Base-by-base conservation (phyloP, 1,140 invertebrate genomes). In the Akabosia matsudoensis region DNA sequence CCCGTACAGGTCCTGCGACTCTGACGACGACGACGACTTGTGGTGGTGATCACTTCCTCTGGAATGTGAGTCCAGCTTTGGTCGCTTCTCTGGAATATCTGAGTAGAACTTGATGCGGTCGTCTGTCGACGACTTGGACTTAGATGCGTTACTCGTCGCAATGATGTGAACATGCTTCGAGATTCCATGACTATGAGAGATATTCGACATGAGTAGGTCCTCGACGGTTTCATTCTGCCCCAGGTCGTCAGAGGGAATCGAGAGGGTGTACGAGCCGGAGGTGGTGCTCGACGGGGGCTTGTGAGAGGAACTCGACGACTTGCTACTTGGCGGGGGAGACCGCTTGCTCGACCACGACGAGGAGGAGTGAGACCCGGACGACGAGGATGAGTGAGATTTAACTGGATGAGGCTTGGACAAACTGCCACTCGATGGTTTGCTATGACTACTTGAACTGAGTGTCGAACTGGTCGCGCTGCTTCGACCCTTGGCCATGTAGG, bases 91-190 rank as follows among this genome's bases (percentile, higher is more conserved):
- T 7, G 61, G 61, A 67, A 67, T 30, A 64, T 76, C 75, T 1
- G 75, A 52, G 34, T 77, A 77, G 31, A 74, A 74, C 70, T 77
- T 74, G n/a, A 77, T 37, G 22, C 74, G 71, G n/a, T 77, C 76
- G 45, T 77, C 22, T 13, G n/a, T 34, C 28, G n/a, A 33, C n/a
- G 1, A 16, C 33, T 76, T 73, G 2, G 28, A 14, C 24, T 64
- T 33, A n/a, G 70, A 33, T 10, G 37, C 18, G 16, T 52, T 56
- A 22, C 45, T 56, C 14, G 70, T 76, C 4, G 70, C 75, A 34
- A 76, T 76, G 14, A 76, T 76, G 13, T 72, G 70, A n/a, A 73
- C 31, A 26, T 76, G 71, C 18, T 51, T 52, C 31, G 33, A 45
- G 24, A 14, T 70, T 24, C 64, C 34, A 54, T 37, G 31, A 18